Evolutionary conservation across 30 jellyfish, hydroid and myxozoan genomes (phyloP).

Genomic region (Hydractinia symbiolongicarpus): DNA sequence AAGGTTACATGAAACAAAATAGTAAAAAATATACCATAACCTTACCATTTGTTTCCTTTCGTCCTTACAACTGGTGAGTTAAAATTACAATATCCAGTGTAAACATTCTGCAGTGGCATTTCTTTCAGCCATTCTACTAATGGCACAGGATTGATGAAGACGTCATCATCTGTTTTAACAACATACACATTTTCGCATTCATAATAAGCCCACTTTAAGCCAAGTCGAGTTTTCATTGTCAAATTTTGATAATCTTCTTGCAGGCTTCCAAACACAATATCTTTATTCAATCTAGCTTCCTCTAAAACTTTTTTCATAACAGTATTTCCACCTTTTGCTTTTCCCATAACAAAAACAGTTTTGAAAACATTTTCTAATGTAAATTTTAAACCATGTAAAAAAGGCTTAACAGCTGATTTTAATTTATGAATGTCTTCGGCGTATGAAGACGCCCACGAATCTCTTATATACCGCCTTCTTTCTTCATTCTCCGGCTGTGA

Average conservation of each 20-base stretch:
- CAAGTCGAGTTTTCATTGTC: conserved; percentile 79
- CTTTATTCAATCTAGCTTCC: conserved; percentile 56
- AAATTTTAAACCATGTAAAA: conserved; percentile 13
- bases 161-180: conserved; percentile 95
- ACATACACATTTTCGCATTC: conserved; percentile 52
- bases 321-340: conserved; percentile 10
- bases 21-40: background rate
- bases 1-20: background rate
- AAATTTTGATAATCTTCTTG: conserved; percentile 63
- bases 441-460: conserved; percentile 59
- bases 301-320: conserved; percentile 24
- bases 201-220: conserved; percentile 78
- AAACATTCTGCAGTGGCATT: conserved; percentile 41
- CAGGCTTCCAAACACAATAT: conserved; percentile 73
- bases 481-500: conserved; percentile 58
- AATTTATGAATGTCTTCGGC: conserved; percentile 14
- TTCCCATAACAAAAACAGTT: conserved; percentile 67
- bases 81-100: conserved; percentile 87
- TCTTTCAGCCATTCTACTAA: conserved; percentile 65
- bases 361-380: conserved; percentile 36
- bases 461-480: conserved; percentile 60
- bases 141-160: conserved; percentile 55
- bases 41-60: conserved; percentile 76
- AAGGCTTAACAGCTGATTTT: background rate
- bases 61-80: conserved; percentile 81